Conservation (phyloP, 2,888 invertebrate species). For the Apamea monoglypha region DNA sequence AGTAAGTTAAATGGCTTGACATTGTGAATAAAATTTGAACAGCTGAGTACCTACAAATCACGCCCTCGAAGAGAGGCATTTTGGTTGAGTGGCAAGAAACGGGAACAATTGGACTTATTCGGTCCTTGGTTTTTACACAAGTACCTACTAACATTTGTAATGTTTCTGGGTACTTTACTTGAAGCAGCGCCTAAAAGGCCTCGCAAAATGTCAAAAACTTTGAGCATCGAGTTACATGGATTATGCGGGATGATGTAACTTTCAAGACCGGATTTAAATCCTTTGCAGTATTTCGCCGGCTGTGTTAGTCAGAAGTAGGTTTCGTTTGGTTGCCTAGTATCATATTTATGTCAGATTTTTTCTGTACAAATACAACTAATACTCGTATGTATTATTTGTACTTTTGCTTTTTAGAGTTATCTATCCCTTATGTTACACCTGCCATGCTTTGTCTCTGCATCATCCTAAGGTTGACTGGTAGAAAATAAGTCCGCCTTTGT, state of each 20-base stretch:
- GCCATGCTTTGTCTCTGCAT: neutral
- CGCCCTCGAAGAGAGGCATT: constrained; percentile 21
- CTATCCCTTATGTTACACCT: neutral
- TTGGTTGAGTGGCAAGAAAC: constrained; percentile 37
- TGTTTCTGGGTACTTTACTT: constrained; percentile 6
- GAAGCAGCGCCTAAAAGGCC: neutral
- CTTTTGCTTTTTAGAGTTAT: neutral
- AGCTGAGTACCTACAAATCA: constrained; percentile 42
- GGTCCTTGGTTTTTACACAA: constrained; percentile 18
- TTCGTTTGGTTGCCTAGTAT: neutral
- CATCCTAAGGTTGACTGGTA: neutral
- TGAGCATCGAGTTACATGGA: neutral
- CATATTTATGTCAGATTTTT: neutral
- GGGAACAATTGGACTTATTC: constrained; percentile 33
- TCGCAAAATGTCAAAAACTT: neutral
- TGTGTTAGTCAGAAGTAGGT: neutral
- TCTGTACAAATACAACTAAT: neutral
- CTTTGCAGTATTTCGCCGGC: neutral
- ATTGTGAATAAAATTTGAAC: constrained; percentile 30
- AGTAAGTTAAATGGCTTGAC: constrained; percentile 12
- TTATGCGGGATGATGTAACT: neutral
- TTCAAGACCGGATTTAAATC: constrained; percentile 4
- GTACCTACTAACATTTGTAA: constrained; percentile 5
- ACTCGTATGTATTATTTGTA: no score
- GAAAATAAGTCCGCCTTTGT: neutral